A percentile compares a stretch with the other conserved stretches of the same genome.
phyloP scores from a whole-genome alignment of 2,113 vertebrate genomes.

The Thalassarche chlororhynchos region DNA sequence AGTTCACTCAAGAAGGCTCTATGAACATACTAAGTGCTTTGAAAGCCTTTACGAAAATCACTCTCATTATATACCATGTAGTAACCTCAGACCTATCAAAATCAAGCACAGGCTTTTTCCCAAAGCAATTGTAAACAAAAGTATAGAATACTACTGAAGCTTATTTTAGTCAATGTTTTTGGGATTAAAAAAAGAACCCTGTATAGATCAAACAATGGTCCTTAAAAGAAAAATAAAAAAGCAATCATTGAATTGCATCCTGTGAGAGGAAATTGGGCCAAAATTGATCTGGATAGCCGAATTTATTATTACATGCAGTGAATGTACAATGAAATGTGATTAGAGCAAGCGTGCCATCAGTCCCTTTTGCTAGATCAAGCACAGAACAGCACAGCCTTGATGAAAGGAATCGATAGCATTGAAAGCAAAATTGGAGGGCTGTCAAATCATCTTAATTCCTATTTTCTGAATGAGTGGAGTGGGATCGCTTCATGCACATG shows the following conservation, averaged over 20 bases:
- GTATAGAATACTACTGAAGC: neutral
- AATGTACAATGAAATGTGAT: slow-evolving; percentile 75
- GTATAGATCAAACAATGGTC: neutral
- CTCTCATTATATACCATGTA: neutral
- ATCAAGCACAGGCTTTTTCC: neutral
- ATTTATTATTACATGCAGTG: slow-evolving; percentile 72
- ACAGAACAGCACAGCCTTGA: slow-evolving; percentile 61
- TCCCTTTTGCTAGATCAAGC: slow-evolving; percentile 64
- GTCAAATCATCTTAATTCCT: slow-evolving; percentile 81
- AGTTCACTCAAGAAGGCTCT: neutral
- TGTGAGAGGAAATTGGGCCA: slow-evolving; percentile 66
- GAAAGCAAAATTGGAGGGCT: slow-evolving; percentile 82
- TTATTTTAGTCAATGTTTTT: neutral
- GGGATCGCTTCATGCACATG: slow-evolving; percentile 65
- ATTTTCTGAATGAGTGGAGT: slow-evolving; percentile 74
- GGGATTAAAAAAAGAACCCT: neutral
- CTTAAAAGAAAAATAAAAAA: slow-evolving; percentile 31
- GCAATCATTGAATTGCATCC: slow-evolving; percentile 54
- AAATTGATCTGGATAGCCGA: slow-evolving; percentile 74
- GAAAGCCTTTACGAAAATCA: neutral
- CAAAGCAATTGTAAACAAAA: neutral
- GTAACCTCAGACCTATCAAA: neutral
- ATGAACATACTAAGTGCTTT: neutral
- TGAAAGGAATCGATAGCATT: slow-evolving; percentile 80
- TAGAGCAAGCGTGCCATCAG: slow-evolving; percentile 64